phyloP scores from a whole-genome alignment of 2,113 vertebrate genomes.

The Calonectris borealis region DNA sequence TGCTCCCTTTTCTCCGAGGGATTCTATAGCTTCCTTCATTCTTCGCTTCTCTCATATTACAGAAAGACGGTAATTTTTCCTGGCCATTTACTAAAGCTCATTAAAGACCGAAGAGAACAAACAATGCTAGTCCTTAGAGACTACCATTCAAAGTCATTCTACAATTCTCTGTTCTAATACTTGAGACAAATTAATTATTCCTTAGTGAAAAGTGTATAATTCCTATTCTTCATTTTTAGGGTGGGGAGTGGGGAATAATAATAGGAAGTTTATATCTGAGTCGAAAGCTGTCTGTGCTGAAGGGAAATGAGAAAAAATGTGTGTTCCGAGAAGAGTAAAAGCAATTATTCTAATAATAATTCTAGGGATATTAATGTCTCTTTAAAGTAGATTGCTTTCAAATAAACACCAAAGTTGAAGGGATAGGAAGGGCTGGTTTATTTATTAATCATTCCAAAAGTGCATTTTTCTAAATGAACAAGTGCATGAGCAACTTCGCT shows the following conservation, averaged over 20 bases:
- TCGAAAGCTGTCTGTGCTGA: slow-evolving; percentile 86
- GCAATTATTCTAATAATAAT: slow-evolving; percentile 97
- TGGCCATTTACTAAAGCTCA: slow-evolving; percentile 98
- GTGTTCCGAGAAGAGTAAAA: slow-evolving; percentile 83
- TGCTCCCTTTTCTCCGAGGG: slow-evolving; percentile 71
- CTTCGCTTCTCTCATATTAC: slow-evolving; percentile 89
- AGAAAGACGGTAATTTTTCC: slow-evolving; percentile 93
- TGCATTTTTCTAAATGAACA: slow-evolving; percentile 78
- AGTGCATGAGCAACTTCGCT: slow-evolving; percentile 69
- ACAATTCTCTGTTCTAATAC: slow-evolving; percentile 96
- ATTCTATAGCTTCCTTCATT: slow-evolving; percentile 85
- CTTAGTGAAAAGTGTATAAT: slow-evolving; percentile 94
- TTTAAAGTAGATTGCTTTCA: slow-evolving; percentile 89
- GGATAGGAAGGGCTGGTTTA: slow-evolving; percentile 74
- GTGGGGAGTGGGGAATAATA: slow-evolving; percentile 80
- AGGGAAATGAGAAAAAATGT: slow-evolving; percentile 90
- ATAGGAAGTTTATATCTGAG: slow-evolving; percentile 88
- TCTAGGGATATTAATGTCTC: slow-evolving; percentile 89
- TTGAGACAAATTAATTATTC: slow-evolving; percentile 99
- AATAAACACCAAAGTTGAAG: slow-evolving; percentile 84
- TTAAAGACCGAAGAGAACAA: slow-evolving; percentile 94
- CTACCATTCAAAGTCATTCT: slow-evolving; percentile 93
- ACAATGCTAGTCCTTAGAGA: slow-evolving; percentile 96
- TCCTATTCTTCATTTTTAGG: slow-evolving; percentile 85
- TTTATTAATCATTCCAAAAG: slow-evolving; percentile 80